Evolutionary conservation across 2,888 invertebrate genomes (phyloP), one percentile per base, ranked within the genome.

Genomic region (Choristoneura rosaceana): DNA sequence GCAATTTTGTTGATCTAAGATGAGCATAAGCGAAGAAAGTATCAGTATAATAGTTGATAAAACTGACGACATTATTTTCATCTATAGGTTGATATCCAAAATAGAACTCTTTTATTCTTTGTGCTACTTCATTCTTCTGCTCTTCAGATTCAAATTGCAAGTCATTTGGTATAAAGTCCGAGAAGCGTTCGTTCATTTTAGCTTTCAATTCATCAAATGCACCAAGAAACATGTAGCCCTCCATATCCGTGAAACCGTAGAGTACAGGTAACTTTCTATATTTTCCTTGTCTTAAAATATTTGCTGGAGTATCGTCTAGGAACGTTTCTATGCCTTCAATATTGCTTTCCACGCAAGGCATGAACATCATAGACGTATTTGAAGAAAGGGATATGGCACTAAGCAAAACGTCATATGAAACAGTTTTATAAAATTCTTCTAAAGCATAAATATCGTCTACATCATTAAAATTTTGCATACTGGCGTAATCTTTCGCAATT

Each of bases 11-110:
- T 4, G 83, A 78, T 71, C 82, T 81, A 4, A 84, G 69, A 61
- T 80, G 82, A 4, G 85, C 77, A 71, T 82, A 85, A 3, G 73
- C 76, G 74, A 88, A 84, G 0, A 82, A 0, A 5, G 80, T 43
- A 93, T 96, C 93, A 5, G 85, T 74, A 63, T 82, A 80, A 52
- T 80, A 88, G 60, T 89, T 77, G 0, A 89, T 69, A 50, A 79
- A 90, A 3, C 67, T 67, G n/a, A 84, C 74, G 67, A 87, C 73
- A 41, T 77, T 83, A 0, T 74, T 73, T 55, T 77, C 76, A 1
- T 63, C 76, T 0, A 90, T 74, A 0, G 78, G 71, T 34, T 84
- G 74, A n/a, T 82, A 74, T 9, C 85, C 87, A 75, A 89, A 90
- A 77, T 87, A 87, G 77, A 84, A 86, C 8, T 81, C 66, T 75